A percentile compares a stretch with the other conserved stretches of the same genome.
These are phyloP conservation scores for Entomobrya multifasciata DNA, from an alignment of 2,888 invertebrate genomes.

Conservation along the genomic window DNA sequence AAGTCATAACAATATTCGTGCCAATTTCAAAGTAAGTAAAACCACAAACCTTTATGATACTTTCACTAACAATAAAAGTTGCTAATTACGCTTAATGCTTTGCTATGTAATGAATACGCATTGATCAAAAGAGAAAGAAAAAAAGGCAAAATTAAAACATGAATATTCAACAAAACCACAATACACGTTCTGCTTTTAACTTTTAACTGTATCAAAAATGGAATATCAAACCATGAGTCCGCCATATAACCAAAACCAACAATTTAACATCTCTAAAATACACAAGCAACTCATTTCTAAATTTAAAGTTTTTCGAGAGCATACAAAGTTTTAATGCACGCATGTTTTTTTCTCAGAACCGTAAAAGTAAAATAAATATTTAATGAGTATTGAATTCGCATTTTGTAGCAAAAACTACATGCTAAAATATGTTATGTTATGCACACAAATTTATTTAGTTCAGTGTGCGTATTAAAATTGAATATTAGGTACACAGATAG, in stretches of 20 bases:
- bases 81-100: background rate
- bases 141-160: background rate
- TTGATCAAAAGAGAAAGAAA: background rate
- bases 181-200: too few species aligned
- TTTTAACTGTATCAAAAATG: too few species aligned
- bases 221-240: background rate
- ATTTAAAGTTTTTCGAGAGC: too few species aligned
- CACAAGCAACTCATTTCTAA: too few species aligned
- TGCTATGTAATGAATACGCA: background rate
- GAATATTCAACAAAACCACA: conserved; percentile 34
- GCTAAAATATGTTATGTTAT: too few species aligned
- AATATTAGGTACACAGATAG: too few species aligned
- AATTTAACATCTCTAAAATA: too few species aligned
- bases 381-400: conserved; percentile 68
- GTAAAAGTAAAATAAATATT: conserved; percentile 64
- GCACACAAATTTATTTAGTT: too few species aligned
- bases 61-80: background rate
- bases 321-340: background rate
- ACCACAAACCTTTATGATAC: background rate
- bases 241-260: too few species aligned
- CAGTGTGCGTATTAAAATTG: conserved; percentile 22
- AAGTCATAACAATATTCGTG: conserved; percentile 89
- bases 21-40: conserved; percentile 86
- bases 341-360: background rate
- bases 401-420: conserved; percentile 41